Percentiles rank a stretch among this genome's conserved stretches.
Conservation (phyloP, 2,888 invertebrate species). For the Beris morrisii region DNA sequence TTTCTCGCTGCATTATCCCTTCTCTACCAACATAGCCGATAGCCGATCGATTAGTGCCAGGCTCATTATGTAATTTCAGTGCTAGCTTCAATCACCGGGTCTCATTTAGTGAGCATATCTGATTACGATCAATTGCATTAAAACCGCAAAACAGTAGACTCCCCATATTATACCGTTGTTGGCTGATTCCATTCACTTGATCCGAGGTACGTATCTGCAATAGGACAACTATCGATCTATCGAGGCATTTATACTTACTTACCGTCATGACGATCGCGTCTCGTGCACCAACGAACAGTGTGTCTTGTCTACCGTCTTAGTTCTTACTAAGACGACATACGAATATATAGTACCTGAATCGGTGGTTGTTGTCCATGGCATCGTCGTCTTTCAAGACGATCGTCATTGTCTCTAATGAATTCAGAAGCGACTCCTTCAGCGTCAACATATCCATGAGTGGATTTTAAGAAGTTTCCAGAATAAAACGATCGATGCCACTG, state of each 20-base stretch:
- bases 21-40: constrained; percentile 12
- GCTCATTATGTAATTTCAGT: constrained; percentile 36
- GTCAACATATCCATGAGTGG: constrained; percentile 16
- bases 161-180: constrained; percentile 1
- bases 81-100: constrained; percentile 29
- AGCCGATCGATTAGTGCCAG: constrained; percentile 34
- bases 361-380: constrained; percentile 8
- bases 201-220: constrained; percentile 2
- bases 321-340: neutral
- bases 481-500: constrained; percentile 30
- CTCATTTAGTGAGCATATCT: constrained; percentile 37
- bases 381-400: too few species aligned
- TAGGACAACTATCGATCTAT: constrained; percentile 21
- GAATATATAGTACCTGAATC: constrained; percentile 5
- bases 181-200: constrained; percentile 12
- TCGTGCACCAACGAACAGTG: neutral
- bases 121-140: constrained; percentile 32
- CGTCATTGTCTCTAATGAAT: constrained; percentile 31
- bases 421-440: constrained; percentile 32
- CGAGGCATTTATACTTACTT: neutral
- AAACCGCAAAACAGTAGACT: neutral
- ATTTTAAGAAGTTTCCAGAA: constrained; percentile 23
- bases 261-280: neutral
- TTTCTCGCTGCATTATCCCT: constrained; percentile 17
- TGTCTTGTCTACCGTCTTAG: neutral